Percentiles rank a stretch among this genome's conserved stretches.
These are phyloP conservation scores for Xestia xanthographa DNA, from an alignment of 2,888 invertebrate species.

Conservation along the genomic window DNA sequence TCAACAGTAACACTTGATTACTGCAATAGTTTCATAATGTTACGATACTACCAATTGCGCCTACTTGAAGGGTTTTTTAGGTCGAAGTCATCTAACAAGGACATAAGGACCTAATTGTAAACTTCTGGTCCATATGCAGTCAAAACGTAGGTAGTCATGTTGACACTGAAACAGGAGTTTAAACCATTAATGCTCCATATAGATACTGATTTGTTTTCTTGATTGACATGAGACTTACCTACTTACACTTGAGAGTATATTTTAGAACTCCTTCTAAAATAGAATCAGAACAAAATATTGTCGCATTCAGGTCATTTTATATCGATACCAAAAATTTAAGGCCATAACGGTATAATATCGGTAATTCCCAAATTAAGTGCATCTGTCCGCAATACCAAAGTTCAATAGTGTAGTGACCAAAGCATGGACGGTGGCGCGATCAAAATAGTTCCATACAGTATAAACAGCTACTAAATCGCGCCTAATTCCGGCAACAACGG, in stretches of 20 bases:
- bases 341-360: background rate
- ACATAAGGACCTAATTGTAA: conserved; percentile 2
- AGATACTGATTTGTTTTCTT: background rate
- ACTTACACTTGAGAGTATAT: background rate
- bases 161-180: background rate
- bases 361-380: conserved; percentile 8
- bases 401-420: conserved; percentile 30
- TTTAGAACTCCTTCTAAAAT: background rate
- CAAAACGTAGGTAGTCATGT: background rate
- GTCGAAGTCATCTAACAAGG: background rate
- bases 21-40: conserved; percentile 42
- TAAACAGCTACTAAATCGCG: conserved; percentile 52
- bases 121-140: conserved; percentile 19
- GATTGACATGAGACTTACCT: background rate
- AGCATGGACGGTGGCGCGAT: conserved; percentile 42
- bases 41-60: conserved; percentile 19
- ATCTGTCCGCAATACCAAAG: conserved; percentile 30
- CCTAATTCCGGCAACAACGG: conserved; percentile 57
- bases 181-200: background rate
- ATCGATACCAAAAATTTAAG: conserved; percentile 16
- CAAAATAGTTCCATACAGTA: conserved; percentile 58
- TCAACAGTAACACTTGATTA: conserved; percentile 52
- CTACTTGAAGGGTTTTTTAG: conserved; percentile 10
- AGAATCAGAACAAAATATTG: too few species aligned
- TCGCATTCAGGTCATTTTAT: background rate